phyloP scores from a whole-genome alignment of 2,113 vertebrate species.

The Abramis brama region DNA sequence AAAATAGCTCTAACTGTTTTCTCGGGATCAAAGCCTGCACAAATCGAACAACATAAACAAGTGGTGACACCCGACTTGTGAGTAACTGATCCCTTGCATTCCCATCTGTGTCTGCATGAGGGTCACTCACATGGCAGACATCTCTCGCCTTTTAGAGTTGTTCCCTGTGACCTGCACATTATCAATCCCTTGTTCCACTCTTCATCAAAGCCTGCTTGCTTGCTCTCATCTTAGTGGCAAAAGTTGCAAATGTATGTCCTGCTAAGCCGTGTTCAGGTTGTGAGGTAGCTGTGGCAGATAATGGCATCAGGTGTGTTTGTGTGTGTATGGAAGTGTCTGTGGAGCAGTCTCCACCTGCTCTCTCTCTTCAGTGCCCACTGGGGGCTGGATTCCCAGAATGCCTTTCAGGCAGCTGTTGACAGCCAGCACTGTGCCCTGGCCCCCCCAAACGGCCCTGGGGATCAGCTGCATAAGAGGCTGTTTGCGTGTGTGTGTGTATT shows the following conservation, averaged over 20 bases:
- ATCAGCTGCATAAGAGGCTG: constrained; percentile 68
- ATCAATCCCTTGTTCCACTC: constrained; percentile 56
- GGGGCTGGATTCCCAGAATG: constrained; percentile 76
- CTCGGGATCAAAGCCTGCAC: constrained; percentile 16
- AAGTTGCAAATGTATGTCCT: constrained; percentile 18
- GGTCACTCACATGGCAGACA: neutral
- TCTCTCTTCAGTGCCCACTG: constrained; percentile 70
- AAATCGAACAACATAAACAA: constrained; percentile 28
- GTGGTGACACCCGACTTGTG: constrained; percentile 15
- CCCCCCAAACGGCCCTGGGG: constrained; percentile 52
- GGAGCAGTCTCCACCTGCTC: constrained; percentile 74
- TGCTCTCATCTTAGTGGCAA: constrained; percentile 50
- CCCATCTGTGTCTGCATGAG: constrained; percentile 9
- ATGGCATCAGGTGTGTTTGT: constrained; percentile 67
- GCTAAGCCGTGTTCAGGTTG: neutral
- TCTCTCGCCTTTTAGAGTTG: neutral
- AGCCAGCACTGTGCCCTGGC: constrained; percentile 65
- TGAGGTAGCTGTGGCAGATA: constrained; percentile 58
- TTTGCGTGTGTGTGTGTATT: constrained; percentile 61
- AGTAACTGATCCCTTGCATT: constrained; percentile 31
- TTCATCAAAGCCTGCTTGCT: constrained; percentile 54
- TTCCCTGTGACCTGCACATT: constrained; percentile 51
- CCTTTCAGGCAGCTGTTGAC: constrained; percentile 78
- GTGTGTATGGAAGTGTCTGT: constrained; percentile 64
- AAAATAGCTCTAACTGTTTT: constrained; percentile 23